Evolutionary conservation across 2,888 invertebrate species (phyloP).

Genomic region (Caenorhabditis plicata): DNA sequence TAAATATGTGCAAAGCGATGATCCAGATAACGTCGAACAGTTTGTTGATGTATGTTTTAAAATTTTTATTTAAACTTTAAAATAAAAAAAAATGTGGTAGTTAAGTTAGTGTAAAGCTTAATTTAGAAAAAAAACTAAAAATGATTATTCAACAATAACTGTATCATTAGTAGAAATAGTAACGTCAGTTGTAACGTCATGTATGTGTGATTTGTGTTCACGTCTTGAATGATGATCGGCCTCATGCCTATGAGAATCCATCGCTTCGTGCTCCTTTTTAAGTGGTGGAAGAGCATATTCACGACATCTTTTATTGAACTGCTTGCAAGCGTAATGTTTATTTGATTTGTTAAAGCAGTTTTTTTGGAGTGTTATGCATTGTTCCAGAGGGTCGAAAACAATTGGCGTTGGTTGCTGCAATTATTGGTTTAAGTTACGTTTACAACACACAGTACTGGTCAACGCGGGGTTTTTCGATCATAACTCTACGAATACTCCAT

Average conservation of each 20-base stretch:
- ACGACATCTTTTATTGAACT: constrained; percentile 27
- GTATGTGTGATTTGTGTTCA: constrained; percentile 18
- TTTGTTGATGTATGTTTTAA: constrained; percentile 60
- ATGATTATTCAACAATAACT: constrained; percentile 13
- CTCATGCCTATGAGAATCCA: constrained; percentile 4
- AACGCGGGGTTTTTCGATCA: too few relatives aligned
- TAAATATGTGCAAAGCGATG: constrained; percentile 62
- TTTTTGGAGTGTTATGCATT: constrained; percentile 28
- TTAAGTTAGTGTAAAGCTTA: too few relatives aligned
- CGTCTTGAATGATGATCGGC: constrained; percentile 1
- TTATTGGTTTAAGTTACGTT: neutral
- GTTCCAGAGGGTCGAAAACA: constrained; percentile 13
- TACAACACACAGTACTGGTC: neutral
- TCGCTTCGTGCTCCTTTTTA: constrained; percentile 12
- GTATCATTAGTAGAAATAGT: constrained; percentile 19
- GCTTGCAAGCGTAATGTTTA: constrained; percentile 31
- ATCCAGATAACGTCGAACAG: constrained; percentile 64
- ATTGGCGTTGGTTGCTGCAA: neutral
- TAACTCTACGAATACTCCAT: too few relatives aligned
- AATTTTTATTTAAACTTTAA: too few relatives aligned
- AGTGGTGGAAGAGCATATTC: constrained; percentile 11
- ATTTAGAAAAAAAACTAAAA: too few relatives aligned
- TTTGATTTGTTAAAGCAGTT: constrained; percentile 26
- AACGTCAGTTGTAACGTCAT: constrained; percentile 6
- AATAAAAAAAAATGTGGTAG: too few relatives aligned